Conservation (phyloP, 2,888 invertebrate genomes). For the Saturnia japonica region DNA sequence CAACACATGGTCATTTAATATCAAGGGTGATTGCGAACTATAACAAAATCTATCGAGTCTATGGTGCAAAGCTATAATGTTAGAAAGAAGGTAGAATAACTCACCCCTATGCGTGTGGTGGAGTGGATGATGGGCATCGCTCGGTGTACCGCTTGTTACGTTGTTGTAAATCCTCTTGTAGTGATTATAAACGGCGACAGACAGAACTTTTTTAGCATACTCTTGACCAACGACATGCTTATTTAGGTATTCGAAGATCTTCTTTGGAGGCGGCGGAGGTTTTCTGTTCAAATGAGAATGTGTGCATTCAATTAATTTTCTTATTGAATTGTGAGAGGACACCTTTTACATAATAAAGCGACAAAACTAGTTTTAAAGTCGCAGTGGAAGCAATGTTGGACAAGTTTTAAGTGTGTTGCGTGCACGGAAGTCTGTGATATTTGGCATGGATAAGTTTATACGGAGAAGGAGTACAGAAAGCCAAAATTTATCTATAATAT, state of each 20-base stretch:
- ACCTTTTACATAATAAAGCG: background rate
- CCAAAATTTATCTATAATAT: too few relatives aligned
- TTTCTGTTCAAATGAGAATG: constrained; percentile 76
- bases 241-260: constrained; percentile 98
- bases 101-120: constrained; percentile 89
- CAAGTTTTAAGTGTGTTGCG: too few relatives aligned
- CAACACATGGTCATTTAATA: background rate
- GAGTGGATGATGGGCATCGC: constrained; percentile 84
- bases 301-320: background rate
- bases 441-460: too few relatives aligned
- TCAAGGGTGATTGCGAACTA: background rate
- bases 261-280: constrained; percentile 97
- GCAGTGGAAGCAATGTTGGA: background rate
- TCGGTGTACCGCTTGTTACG: constrained; percentile 75
- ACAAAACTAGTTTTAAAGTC: background rate
- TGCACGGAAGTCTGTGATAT: too few relatives aligned
- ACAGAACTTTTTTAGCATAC: constrained; percentile 97
- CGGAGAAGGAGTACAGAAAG: too few relatives aligned
- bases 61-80: background rate
- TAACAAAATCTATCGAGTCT: background rate
- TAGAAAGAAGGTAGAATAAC: background rate
- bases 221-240: constrained; percentile 99
- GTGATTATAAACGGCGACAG: constrained; percentile 99
- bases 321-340: background rate
- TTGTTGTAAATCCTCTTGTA: constrained; percentile 99